Evolutionary conservation across 2,797 vertebrate genomes (phyloP).

Genomic region (Trachurus trachurus): DNA sequence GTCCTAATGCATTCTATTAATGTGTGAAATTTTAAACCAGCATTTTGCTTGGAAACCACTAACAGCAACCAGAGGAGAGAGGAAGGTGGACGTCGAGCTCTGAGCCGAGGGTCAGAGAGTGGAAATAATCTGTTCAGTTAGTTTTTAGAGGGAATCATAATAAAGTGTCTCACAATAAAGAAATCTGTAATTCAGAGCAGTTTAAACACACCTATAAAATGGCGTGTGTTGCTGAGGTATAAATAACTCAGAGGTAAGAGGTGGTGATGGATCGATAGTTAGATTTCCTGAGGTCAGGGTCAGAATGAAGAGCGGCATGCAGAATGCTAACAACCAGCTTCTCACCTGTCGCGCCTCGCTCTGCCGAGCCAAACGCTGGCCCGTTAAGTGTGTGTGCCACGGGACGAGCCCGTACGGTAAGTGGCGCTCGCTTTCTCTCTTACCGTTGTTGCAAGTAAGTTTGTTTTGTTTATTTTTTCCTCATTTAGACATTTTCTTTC

Average conservation of each 20-base stretch:
- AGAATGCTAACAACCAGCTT: slow-evolving; percentile 97
- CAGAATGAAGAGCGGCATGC: slow-evolving; percentile 89
- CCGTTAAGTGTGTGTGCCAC: slow-evolving; percentile 89
- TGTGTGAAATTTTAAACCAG: slow-evolving; percentile 87
- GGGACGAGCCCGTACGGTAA: slow-evolving; percentile 90
- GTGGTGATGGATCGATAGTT: background rate
- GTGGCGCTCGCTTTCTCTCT: slow-evolving; percentile 90
- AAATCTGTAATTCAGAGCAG: background rate
- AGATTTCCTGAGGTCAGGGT: slow-evolving; percentile 11
- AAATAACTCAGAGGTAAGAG: background rate
- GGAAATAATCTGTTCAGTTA: slow-evolving; percentile 8
- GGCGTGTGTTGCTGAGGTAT: background rate
- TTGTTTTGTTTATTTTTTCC: slow-evolving; percentile 15
- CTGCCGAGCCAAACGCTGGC: slow-evolving; percentile 90
- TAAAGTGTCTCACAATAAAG: background rate
- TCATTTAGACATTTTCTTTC: slow-evolving; percentile 37
- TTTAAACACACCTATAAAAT: background rate
- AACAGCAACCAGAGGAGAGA: slow-evolving; percentile 86
- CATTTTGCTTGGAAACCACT: slow-evolving; percentile 90
- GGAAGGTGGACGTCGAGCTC: slow-evolving; percentile 70
- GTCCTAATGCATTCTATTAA: slow-evolving; percentile 86
- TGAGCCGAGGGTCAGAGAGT: slow-evolving; percentile 81
- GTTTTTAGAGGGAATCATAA: background rate
- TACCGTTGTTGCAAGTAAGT: slow-evolving; percentile 75
- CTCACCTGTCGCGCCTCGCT: slow-evolving; percentile 93